A percentile compares a stretch with the other conserved stretches of the same genome.
phyloP scores from a whole-genome alignment of 2,888 invertebrate genomes.

The Tipula vernalis region DNA sequence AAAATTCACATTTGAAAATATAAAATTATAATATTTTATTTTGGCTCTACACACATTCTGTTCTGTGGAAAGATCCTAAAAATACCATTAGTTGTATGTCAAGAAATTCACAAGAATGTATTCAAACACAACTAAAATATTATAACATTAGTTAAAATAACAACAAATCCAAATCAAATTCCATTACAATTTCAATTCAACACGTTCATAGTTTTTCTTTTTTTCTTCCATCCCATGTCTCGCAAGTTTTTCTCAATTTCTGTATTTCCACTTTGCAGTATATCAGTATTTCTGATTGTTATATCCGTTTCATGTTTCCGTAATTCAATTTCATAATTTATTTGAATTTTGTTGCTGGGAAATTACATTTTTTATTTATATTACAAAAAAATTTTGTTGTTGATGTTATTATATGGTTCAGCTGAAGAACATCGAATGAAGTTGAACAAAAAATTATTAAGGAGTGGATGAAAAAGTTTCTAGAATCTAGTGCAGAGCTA shows the following conservation, averaged over 20 bases:
- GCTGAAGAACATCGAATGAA: not conserved
- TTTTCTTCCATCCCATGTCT: not conserved
- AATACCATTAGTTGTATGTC: not conserved
- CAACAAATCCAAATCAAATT: not conserved
- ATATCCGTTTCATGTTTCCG: conserved; percentile 4
- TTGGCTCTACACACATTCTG: not conserved
- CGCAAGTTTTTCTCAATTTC: not conserved
- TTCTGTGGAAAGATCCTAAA: not conserved
- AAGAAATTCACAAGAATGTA: not conserved
- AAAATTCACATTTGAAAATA: not conserved
- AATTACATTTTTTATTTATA: not conserved
- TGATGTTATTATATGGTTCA: not conserved
- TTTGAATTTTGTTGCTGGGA: not conserved
- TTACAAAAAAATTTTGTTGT: not conserved
- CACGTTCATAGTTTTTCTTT: not conserved
- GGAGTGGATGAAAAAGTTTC: not conserved
- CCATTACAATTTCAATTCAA: not conserved
- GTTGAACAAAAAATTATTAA: not conserved
- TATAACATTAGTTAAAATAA: not conserved
- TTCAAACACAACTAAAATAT: not conserved
- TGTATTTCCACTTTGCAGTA: not conserved
- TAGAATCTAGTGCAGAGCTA: not conserved
- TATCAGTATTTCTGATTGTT: not conserved
- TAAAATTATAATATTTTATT: not conserved
- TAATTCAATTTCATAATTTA: not conserved